Evolutionary conservation across 2,797 vertebrate species (phyloP).

Genomic region (Enteromius paludinosus): DNA sequence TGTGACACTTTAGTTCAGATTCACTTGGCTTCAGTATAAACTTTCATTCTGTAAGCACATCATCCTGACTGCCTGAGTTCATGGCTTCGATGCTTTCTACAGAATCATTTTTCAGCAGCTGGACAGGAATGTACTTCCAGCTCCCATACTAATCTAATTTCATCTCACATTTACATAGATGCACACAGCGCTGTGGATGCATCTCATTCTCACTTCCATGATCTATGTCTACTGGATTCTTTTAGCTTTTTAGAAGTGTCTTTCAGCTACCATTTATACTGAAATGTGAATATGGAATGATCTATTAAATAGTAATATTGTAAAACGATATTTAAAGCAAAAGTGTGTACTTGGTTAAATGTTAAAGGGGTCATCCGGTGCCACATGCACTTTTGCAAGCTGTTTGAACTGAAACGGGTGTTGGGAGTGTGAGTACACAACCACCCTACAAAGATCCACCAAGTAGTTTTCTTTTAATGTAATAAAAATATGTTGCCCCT

Average conservation of each 20-base stretch:
- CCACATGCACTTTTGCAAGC: no score
- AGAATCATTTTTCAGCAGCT: constrained; percentile 41
- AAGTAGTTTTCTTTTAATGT: no score
- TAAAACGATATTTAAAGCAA: neutral
- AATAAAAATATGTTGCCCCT: no score
- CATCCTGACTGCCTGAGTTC: constrained; percentile 29
- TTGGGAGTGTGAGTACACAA: no score
- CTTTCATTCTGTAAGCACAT: constrained; percentile 37
- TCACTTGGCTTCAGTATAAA: constrained; percentile 38
- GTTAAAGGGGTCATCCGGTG: neutral
- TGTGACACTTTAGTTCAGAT: constrained; percentile 38
- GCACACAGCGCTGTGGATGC: constrained; percentile 27
- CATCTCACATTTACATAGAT: constrained; percentile 45
- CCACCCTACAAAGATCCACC: no score
- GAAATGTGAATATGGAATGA: constrained; percentile 6
- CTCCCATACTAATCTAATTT: constrained; percentile 50
- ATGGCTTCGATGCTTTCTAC: constrained; percentile 17
- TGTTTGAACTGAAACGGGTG: no score
- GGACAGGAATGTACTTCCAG: constrained; percentile 40
- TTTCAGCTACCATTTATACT: constrained; percentile 13
- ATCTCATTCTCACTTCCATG: constrained; percentile 41
- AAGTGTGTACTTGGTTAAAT: neutral
- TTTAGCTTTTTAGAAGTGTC: neutral
- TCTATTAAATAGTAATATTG: neutral
- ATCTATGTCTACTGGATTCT: constrained; percentile 29